These are phyloP conservation scores for Tenodera sinensis DNA, from an alignment of 2,888 invertebrate species.

Conservation along the genomic window DNA sequence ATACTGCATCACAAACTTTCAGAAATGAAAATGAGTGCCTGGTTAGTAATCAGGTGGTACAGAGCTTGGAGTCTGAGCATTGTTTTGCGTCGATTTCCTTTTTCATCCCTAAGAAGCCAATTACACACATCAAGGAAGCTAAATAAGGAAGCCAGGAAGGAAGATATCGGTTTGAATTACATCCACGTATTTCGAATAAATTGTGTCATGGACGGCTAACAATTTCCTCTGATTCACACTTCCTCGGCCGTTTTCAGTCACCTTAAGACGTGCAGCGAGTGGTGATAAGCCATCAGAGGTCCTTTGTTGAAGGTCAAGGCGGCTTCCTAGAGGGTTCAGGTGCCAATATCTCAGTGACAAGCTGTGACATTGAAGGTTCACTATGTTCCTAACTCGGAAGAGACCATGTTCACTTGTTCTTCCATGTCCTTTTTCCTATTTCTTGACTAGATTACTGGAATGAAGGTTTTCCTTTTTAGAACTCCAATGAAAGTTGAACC, in stretches of 20 bases:
- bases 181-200: background rate
- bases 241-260: background rate
- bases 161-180: background rate
- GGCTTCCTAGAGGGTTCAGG: background rate
- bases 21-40: too few relatives aligned
- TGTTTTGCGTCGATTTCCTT: too few relatives aligned
- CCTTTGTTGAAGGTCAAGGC: background rate
- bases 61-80: too few relatives aligned
- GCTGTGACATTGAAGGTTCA: background rate
- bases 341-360: background rate
- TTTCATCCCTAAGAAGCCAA: too few relatives aligned
- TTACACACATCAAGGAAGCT: background rate
- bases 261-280: background rate
- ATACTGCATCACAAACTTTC: too few relatives aligned
- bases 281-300: background rate
- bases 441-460: background rate
- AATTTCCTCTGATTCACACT: background rate
- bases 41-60: too few relatives aligned
- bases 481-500: too few relatives aligned
- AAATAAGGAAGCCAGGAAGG: background rate
- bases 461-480: background rate
- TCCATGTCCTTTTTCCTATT: background rate
- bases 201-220: background rate
- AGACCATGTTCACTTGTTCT: background rate
- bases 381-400: background rate